Evolutionary conservation across 2,113 vertebrate species (phyloP), one percentile per base, ranked within the genome.

Genomic region (Mystacornis crossleyi): DNA sequence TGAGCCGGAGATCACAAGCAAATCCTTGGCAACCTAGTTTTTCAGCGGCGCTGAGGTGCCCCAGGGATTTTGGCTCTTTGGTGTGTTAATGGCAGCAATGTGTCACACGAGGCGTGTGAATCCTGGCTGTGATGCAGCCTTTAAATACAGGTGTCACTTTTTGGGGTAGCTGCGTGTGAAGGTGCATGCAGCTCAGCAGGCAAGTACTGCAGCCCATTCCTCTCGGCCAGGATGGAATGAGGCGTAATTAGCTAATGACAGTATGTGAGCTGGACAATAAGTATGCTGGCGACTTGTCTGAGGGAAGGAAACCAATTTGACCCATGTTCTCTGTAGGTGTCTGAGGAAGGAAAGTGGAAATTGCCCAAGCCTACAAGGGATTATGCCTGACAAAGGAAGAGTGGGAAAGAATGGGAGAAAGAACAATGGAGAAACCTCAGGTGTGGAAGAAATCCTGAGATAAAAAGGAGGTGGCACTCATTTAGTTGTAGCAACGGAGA

Each of bases 291-390:
- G 33, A 90, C 55, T 71, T 40, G 65, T 81, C 42, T 8, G 43
- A 64, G 70, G 45, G 69, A 92, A 91, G 89, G 81, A 91, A 93
- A 78, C 61, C 14, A 4, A 12, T 89, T 24, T 83, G 72, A 86
- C 57, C 77, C 75, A 72, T 43, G 86, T 72, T 83, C 55, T 79
- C 53, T 55, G 83, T 89, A 95, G 86, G 69, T 81, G 93, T 77
- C 43, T 67, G 57, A 83, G 48, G 73, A 94, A 91, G 80, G 86
- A 73, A 91, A 84, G 66, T 95, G 91, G 83, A 92, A 95, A 81
- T 78, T 60, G 62, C 75, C 38, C 24, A 43, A 42, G 60, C 25
- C 45, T 73, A 60, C 34, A 40, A 90, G 90, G 67, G 55, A 42
- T 72, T 92, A 29, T 80, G 75, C 23, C 14, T 66, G 75, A 90